These are phyloP conservation scores for Chromis chromis DNA, from an alignment of 2,797 vertebrate genomes.

Conservation along the genomic window DNA sequence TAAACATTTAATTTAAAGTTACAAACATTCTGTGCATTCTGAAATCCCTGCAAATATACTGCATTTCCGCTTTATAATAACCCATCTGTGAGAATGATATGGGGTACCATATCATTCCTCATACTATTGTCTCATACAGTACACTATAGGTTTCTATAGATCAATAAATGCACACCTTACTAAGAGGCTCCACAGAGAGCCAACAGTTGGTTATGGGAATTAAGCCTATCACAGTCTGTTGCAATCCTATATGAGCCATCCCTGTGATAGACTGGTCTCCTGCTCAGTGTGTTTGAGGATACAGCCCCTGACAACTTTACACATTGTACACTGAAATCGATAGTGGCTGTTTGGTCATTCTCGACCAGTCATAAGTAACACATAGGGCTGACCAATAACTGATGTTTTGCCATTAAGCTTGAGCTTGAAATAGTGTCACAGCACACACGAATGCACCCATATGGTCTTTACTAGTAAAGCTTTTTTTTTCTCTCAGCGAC, in stretches of 20 bases:
- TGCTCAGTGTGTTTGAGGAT: not conserved
- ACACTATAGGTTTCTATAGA: not conserved
- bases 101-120: not conserved
- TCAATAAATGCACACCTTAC: not conserved
- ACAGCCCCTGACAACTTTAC: not conserved
- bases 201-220: not conserved
- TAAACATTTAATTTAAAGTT: not conserved
- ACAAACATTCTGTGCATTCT: not conserved
- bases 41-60: not conserved
- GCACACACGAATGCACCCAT: not conserved
- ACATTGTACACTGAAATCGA: not conserved
- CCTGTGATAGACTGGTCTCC: not conserved
- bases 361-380: too few relatives aligned
- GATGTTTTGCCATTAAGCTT: too few relatives aligned
- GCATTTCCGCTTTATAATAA: not conserved
- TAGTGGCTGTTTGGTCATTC: too few relatives aligned
- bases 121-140: not conserved
- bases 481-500: too few relatives aligned
- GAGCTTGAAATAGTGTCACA: not conserved
- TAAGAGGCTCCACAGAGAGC: not conserved
- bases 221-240: not conserved
- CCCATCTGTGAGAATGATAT: too few relatives aligned
- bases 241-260: conserved; percentile 5
- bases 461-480: not conserved
- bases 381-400: too few relatives aligned